phyloP scores from a whole-genome alignment of 2,797 vertebrate genomes.

The Huso huso region DNA sequence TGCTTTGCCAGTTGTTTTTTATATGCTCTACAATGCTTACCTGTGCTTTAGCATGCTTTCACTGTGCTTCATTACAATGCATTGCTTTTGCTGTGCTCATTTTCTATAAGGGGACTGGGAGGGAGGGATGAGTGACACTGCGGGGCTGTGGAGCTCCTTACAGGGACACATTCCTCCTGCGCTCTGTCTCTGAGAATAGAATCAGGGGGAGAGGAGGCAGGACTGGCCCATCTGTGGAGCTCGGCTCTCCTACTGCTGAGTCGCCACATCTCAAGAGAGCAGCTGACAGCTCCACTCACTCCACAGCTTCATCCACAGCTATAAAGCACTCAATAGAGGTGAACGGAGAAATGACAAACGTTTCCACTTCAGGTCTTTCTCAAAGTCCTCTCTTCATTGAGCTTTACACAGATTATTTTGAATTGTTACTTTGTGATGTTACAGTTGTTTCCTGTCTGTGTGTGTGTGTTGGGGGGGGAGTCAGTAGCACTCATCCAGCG shows the following conservation, averaged over 20 bases:
- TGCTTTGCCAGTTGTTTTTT: too few relatives aligned
- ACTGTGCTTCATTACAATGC: too few relatives aligned
- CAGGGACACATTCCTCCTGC: neutral
- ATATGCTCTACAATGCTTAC: too few relatives aligned
- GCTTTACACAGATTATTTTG: neutral
- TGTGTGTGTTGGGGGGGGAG: too few relatives aligned
- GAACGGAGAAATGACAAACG: too few relatives aligned
- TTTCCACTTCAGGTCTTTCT: too few relatives aligned
- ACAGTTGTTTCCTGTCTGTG: neutral
- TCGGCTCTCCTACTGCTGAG: conserved; percentile 6
- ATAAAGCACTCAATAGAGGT: neutral
- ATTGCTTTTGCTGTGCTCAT: too few relatives aligned
- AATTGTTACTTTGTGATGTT: neutral
- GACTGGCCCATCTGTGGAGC: conserved; percentile 12
- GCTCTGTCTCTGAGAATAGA: conserved; percentile 17
- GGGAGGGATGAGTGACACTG: neutral
- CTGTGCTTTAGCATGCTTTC: too few relatives aligned
- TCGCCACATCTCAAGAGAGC: neutral
- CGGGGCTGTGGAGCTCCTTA: neutral
- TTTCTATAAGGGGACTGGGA: neutral
- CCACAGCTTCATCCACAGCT: neutral
- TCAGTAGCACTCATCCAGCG: too few relatives aligned
- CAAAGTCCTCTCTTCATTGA: too few relatives aligned
- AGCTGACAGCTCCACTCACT: neutral
- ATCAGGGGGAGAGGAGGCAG: neutral